These are phyloP conservation scores for Gonatopus flavifemur DNA, from an alignment of 1,140 invertebrate genomes.

Conservation along the genomic window DNA sequence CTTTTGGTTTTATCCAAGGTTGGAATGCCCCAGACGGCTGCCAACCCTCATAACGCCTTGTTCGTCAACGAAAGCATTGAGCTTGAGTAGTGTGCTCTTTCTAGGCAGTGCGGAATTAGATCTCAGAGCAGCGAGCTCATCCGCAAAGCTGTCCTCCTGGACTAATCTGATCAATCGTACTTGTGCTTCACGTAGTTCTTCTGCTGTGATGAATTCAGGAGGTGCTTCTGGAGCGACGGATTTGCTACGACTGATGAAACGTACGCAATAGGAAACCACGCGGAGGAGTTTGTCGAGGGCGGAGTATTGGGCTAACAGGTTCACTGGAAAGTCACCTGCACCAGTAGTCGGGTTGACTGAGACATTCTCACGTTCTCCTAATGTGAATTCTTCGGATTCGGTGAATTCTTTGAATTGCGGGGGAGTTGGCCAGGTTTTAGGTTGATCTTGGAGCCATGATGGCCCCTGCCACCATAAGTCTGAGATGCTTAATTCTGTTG, in stretches of 20 bases:
- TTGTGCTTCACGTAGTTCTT: not conserved
- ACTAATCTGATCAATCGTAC: not conserved
- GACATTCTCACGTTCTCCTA: not conserved
- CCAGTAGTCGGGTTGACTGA: not conserved
- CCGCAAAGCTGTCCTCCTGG: not conserved
- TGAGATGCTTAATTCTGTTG: not conserved
- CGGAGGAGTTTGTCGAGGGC: conserved; percentile 1
- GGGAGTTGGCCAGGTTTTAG: not conserved
- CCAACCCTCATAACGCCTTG: too few relatives aligned
- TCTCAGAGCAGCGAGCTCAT: not conserved
- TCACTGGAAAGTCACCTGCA: not conserved
- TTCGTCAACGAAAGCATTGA: not conserved
- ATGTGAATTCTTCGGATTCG: too few relatives aligned
- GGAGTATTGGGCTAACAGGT: not conserved
- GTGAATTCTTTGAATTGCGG: too few relatives aligned
- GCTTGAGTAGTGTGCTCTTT: not conserved
- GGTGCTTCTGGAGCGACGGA: not conserved
- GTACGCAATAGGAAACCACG: conserved; percentile 1
- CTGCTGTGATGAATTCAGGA: not conserved
- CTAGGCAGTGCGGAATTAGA: not conserved
- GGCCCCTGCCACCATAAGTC: conserved; percentile 3
- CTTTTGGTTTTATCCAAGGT: not conserved
- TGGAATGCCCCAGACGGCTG: not conserved
- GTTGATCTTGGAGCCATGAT: not conserved
- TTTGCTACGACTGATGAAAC: not conserved